These are phyloP conservation scores for Dendrocopos noguchii DNA, from an alignment of 2,113 vertebrate genomes.

Conservation along the genomic window DNA sequence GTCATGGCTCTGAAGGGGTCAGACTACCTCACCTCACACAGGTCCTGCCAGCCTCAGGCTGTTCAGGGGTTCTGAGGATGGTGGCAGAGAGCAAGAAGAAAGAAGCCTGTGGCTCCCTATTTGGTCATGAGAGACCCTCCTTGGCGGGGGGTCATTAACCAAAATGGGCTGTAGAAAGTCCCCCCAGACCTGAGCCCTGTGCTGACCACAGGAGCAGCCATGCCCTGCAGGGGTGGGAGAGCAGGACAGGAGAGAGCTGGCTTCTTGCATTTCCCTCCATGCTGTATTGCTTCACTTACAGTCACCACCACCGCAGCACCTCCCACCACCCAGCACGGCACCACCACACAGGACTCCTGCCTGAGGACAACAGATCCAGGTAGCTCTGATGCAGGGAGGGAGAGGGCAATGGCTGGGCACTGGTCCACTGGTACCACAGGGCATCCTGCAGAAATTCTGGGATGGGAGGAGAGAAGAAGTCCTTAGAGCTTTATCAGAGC, in stretches of 20 bases:
- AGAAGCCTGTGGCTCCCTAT: not conserved
- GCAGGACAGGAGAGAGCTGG: not conserved
- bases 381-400: not conserved
- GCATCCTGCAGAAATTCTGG: not conserved
- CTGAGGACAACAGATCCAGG: accelerated
- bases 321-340: accelerated
- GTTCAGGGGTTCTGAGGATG: not conserved
- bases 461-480: accelerated
- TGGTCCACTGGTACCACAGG: not conserved
- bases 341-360: accelerated
- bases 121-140: not conserved
- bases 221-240: not conserved
- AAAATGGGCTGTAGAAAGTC: accelerated
- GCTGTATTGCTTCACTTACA: not conserved
- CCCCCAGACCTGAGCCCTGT: accelerated
- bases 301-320: not conserved
- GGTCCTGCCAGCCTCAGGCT: not conserved
- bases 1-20: not conserved
- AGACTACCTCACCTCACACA: not conserved
- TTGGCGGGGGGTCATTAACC: accelerated
- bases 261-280: not conserved
- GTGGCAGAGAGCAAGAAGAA: not conserved
- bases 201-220: accelerated
- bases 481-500: not conserved
- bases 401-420: not conserved